A percentile compares a stretch with the other conserved stretches of the same genome.
Evolutionary conservation across 2,888 invertebrate genomes (phyloP).

Genomic region (Palloptera scutellata): DNA sequence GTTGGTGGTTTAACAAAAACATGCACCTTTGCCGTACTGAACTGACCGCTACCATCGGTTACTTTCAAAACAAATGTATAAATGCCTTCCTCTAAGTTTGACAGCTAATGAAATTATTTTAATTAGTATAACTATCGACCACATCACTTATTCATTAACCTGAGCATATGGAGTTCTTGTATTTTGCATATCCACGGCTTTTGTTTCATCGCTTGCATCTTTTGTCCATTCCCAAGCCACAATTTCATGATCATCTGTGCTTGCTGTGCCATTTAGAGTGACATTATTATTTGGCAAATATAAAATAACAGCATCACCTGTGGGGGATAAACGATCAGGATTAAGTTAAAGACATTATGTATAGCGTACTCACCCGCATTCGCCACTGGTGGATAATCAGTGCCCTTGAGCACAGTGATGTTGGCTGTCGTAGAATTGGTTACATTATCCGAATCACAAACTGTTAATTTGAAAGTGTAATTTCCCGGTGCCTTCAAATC

Average conservation of each 20-base stretch:
- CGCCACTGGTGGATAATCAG: constrained; percentile 94
- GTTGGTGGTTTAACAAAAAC: constrained; percentile 93
- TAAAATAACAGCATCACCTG: constrained; percentile 86
- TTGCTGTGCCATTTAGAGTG: constrained; percentile 87
- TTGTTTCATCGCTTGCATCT: constrained; percentile 83
- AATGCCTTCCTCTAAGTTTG: constrained; percentile 91
- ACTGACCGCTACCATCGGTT: constrained; percentile 89
- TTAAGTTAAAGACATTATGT: neutral
- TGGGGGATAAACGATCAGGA: constrained; percentile 26
- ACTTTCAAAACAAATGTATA: constrained; percentile 94
- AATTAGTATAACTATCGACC: too few relatives aligned
- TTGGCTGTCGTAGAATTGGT: constrained; percentile 87
- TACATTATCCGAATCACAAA: constrained; percentile 89
- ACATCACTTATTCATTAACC: constrained; percentile 34
- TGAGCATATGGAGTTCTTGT: constrained; percentile 89
- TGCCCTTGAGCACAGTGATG: constrained; percentile 88
- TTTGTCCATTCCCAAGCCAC: constrained; percentile 97
- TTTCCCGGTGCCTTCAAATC: constrained; percentile 87
- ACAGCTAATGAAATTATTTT: constrained; percentile 66
- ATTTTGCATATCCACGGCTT: constrained; percentile 95
- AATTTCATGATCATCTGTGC: constrained; percentile 93
- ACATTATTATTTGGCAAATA: constrained; percentile 88
- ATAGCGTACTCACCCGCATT: constrained; percentile 73
- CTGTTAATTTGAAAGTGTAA: constrained; percentile 88
- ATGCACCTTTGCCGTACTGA: constrained; percentile 85